Conservation (phyloP, 2,888 invertebrate species). For the Acrobasis consociella region DNA sequence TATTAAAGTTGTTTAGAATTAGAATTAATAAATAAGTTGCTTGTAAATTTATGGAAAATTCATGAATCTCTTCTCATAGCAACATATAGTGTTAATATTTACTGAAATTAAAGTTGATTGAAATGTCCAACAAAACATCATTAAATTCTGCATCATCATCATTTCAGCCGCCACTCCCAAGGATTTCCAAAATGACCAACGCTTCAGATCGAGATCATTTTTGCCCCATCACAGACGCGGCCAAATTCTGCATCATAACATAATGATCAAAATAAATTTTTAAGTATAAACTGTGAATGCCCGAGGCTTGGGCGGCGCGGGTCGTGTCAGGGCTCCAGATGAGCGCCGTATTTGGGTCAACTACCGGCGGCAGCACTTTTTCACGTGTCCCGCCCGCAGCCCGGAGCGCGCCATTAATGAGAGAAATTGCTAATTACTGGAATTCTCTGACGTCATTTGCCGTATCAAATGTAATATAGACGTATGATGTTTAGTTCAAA, state of each 20-base stretch:
- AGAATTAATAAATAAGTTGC: too few species aligned
- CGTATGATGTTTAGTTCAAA: not conserved
- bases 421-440: constrained; percentile 43
- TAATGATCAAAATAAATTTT: not conserved
- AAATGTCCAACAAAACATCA: too few species aligned
- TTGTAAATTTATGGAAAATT: too few species aligned
- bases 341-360: constrained; percentile 61
- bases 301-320: constrained; percentile 7
- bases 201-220: too few species aligned
- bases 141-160: not conserved
- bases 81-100: too few species aligned
- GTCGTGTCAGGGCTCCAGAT: constrained; percentile 15
- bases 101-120: too few species aligned
- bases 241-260: not conserved
- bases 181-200: too few species aligned
- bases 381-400: constrained; percentile 35
- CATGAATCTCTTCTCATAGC: too few species aligned
- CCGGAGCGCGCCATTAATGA: constrained; percentile 34
- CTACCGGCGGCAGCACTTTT: constrained; percentile 38
- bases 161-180: too few species aligned
- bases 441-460: not conserved
- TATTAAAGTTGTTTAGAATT: too few species aligned
- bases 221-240: too few species aligned
- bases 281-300: not conserved
- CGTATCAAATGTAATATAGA: constrained; percentile 13